Evolutionary conservation across 2,888 invertebrate genomes (phyloP).

Genomic region (Cheiracanthium punctorium): DNA sequence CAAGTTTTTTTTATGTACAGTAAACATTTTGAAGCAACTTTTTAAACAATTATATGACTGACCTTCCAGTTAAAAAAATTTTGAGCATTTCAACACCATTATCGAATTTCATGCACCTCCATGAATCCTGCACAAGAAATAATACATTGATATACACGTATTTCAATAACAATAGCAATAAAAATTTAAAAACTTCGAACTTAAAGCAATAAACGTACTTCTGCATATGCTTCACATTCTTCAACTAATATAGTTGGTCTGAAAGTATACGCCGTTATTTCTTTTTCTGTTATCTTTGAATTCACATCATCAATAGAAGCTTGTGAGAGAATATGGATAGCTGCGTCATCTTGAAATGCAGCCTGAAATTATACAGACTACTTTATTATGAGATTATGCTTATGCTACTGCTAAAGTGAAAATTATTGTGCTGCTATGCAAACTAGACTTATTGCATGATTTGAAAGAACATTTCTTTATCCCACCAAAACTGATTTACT

Average conservation of each 20-base stretch:
- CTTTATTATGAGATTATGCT: too few relatives aligned
- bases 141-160: too few relatives aligned
- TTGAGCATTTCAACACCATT: constrained; percentile 16
- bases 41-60: too few relatives aligned
- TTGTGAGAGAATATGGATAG: constrained; percentile 30
- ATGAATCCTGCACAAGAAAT: constrained; percentile 4
- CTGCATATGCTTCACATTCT: constrained; percentile 31
- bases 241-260: constrained; percentile 40
- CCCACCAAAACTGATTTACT: too few relatives aligned
- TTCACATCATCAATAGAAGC: constrained; percentile 42
- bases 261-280: constrained; percentile 40
- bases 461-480: too few relatives aligned
- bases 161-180: background rate
- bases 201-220: constrained; percentile 26
- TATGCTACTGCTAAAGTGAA: too few relatives aligned
- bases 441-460: too few relatives aligned
- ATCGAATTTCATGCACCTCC: constrained; percentile 3
- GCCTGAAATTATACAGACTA: too few relatives aligned
- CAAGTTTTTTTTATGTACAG: too few relatives aligned
- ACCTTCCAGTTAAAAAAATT: constrained; percentile 15
- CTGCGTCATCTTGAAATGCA: constrained; percentile 31
- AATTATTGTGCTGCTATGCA: too few relatives aligned
- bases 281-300: constrained; percentile 3
- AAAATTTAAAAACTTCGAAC: too few relatives aligned
- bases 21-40: too few relatives aligned